A percentile compares a stretch with the other conserved stretches of the same genome.
Conservation (phyloP, 2,113 vertebrate species). For the Hypanus sabinus region DNA sequence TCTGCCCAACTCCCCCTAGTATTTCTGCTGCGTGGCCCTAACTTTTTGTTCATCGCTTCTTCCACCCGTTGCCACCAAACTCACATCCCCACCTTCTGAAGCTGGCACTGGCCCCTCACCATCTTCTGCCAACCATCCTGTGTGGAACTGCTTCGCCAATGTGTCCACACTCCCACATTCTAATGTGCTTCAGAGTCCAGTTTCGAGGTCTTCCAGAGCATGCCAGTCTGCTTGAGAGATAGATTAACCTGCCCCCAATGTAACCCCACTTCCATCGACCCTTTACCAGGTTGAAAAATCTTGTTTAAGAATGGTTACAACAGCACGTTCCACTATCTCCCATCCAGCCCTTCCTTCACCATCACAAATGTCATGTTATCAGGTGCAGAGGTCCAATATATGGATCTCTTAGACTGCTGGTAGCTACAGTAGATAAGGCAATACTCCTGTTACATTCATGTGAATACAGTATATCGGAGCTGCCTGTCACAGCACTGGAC, state of each 20-base stretch:
- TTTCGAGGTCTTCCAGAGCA: not conserved
- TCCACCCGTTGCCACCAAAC: not conserved
- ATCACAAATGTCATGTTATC: no score
- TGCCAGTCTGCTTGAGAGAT: not conserved
- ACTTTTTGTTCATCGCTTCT: not conserved
- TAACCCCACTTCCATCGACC: not conserved
- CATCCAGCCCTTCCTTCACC: not conserved
- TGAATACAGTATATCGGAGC: not conserved
- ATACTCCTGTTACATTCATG: not conserved
- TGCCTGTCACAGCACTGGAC: no score
- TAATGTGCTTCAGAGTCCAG: not conserved
- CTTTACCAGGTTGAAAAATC: not conserved
- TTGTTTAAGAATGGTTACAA: not conserved
- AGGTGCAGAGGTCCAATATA: not conserved
- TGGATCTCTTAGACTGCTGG: not conserved
- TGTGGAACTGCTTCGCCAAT: no score
- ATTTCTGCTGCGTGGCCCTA: not conserved
- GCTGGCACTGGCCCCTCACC: not conserved
- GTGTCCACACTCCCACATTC: no score
- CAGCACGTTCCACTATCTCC: not conserved
- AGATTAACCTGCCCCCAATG: not conserved
- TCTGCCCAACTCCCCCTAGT: not conserved
- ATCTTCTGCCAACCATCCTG: no score
- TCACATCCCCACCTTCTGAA: not conserved
- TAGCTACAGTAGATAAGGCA: not conserved